A percentile compares a stretch with the other conserved stretches of the same genome.
phyloP scores from a whole-genome alignment of 2,888 invertebrate species.

The Scaptodrosophila latifasciaeformis region DNA sequence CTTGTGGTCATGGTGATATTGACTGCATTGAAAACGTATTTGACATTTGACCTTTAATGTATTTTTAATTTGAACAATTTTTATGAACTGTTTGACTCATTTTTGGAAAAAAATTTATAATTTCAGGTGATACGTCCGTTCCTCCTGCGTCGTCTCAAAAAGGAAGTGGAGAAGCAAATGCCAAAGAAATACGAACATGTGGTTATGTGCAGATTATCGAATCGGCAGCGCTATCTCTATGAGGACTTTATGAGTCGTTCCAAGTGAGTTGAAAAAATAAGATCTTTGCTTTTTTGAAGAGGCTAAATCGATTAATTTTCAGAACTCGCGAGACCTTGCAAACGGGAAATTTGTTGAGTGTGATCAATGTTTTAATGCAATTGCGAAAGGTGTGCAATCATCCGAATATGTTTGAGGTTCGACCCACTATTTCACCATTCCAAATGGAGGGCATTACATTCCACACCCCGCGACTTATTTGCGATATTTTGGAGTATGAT shows the following conservation, averaged over 20 bases:
- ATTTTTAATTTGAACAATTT: conserved; percentile 51
- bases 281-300: background rate
- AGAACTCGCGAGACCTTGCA: conserved; percentile 96
- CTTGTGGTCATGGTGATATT: background rate
- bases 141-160: conserved; percentile 91
- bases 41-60: conserved; percentile 39
- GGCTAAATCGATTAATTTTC: conserved; percentile 21
- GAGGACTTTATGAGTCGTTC: conserved; percentile 99
- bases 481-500: conserved; percentile 82
- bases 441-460: conserved; percentile 86
- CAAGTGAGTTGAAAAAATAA: conserved; percentile 79
- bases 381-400: conserved; percentile 98
- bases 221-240: conserved; percentile 96
- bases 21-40: conserved; percentile 10
- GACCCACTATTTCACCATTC: conserved; percentile 96
- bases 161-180: conserved; percentile 97
- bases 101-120: conserved; percentile 35
- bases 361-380: conserved; percentile 98
- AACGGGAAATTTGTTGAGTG: conserved; percentile 94
- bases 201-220: conserved; percentile 93
- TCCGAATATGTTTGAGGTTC: conserved; percentile 97
- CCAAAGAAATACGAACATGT: conserved; percentile 98
- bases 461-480: conserved; percentile 83
- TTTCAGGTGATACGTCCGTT: conserved; percentile 92
- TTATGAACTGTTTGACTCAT: conserved; percentile 54